Base-by-base conservation (phyloP, 2,113 vertebrate genomes). In the Onychostruthus taczanowskii region DNA sequence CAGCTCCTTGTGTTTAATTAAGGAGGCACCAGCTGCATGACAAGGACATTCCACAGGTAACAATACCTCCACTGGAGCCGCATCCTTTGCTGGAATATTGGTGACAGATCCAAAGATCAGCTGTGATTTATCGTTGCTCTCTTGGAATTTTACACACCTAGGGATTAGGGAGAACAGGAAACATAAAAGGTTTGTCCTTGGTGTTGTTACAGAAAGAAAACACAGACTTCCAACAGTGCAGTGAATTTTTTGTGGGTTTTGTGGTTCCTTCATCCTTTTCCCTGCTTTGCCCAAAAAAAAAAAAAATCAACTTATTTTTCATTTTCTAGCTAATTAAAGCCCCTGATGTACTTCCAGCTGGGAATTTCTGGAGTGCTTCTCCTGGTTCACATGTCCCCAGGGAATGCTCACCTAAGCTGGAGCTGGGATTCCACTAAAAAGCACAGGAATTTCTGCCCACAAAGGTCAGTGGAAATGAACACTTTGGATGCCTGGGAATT, bases 141-240 rank as follows among this genome's bases (percentile, higher is more conserved):
- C 98, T 78, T 99, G 98, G 97, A 99, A 99, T 94, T 99, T 99
- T 33, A 99, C 98, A 98, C 99, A 99, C 78, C 99, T 99, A 95
- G 61, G 89, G 27, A 85, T 88, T 56, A 78, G 35, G 28, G 22
- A 73, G 37, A 86, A 87, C 35, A 90, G 35, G 46, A 89, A 80
- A 49, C 16, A 19, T 73, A 16, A 69, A 85, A 90, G 31, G 26
- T 52, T 33, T 37, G 63, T 67, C 47, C 55, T 35, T 27, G 15
- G 21, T 39, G 53, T 6, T 55, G 46, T 35, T 37, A 73, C 16
- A 76, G 67, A 82, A 50, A 61, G 27, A 43, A 23, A 21, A 53
- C 11, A 61, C 59, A 50, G 30, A 52, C 64, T 39, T 68, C 46
- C 66, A 84, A 59, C 10, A 13, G 5, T 4, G 17, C 30, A 61